Conservation (phyloP, 2,113 vertebrate species). For the Ardeotis arabs region DNA sequence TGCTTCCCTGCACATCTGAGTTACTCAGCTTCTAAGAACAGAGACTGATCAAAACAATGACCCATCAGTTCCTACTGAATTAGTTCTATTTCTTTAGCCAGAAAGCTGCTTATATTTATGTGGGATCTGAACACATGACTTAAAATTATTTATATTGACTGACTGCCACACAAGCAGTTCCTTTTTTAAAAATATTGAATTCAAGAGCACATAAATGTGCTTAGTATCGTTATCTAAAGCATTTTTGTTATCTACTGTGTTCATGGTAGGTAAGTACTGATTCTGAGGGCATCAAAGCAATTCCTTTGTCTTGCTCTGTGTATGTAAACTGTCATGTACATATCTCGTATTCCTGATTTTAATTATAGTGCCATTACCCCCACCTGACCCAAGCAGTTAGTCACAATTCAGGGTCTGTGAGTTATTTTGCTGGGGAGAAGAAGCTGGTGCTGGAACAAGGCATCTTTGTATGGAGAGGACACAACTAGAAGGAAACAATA, state of each 20-base stretch:
- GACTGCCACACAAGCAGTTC: background rate
- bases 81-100: background rate
- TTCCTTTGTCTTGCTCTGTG: background rate
- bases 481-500: background rate
- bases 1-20: background rate
- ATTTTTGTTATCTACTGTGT: background rate
- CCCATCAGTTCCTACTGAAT: background rate
- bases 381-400: background rate
- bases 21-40: background rate
- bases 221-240: background rate
- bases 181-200: background rate
- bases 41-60: background rate
- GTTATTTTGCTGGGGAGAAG: background rate
- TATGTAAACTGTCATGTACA: background rate
- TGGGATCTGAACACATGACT: background rate
- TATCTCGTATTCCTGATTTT: background rate
- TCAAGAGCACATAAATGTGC: background rate
- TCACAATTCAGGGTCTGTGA: background rate
- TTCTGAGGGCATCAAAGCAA: background rate
- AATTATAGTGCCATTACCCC: background rate
- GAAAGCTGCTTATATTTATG: background rate
- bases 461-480: background rate
- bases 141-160: background rate
- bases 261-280: background rate
- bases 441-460: background rate